Percentiles rank a stretch among this genome's conserved stretches.
Evolutionary conservation across 2,888 invertebrate genomes (phyloP).

Genomic region (Sinodicranocentrus sp.): DNA sequence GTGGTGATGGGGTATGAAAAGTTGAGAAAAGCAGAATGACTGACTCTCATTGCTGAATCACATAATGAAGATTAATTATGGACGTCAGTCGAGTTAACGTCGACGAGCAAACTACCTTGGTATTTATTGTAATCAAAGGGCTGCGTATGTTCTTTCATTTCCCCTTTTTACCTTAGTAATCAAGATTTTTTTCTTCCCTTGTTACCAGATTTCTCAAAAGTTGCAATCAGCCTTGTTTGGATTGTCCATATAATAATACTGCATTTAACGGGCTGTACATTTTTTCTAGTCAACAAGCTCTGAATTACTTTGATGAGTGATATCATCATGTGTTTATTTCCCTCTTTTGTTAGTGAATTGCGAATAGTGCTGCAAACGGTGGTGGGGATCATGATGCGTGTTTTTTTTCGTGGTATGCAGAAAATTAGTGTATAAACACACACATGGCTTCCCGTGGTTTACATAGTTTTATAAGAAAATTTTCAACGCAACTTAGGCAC

Average conservation of each 20-base stretch:
- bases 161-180: slow-evolving; percentile 33
- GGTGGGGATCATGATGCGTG: too few species aligned
- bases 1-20: not conserved
- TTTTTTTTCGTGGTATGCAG: slow-evolving; percentile 49
- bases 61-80: slow-evolving; percentile 72
- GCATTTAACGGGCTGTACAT: slow-evolving; percentile 33
- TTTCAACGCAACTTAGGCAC: too few species aligned
- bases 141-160: not conserved
- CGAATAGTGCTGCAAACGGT: slow-evolving; percentile 17
- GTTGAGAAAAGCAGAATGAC: slow-evolving; percentile 34
- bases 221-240: slow-evolving; percentile 57
- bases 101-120: slow-evolving; percentile 37
- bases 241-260: slow-evolving; percentile 33
- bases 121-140: slow-evolving; percentile 28
- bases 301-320: slow-evolving; percentile 56
- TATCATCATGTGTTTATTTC: slow-evolving; percentile 37
- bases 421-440: slow-evolving; percentile 58
- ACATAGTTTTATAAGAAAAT: slow-evolving; percentile 31
- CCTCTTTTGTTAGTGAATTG: not conserved
- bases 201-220: slow-evolving; percentile 40
- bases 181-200: slow-evolving; percentile 28
- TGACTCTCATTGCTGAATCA: slow-evolving; percentile 50
- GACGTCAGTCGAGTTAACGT: slow-evolving; percentile 62
- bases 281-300: slow-evolving; percentile 28
- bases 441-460: slow-evolving; percentile 55